phyloP scores from a whole-genome alignment of 2,113 vertebrate species.

The Anguilla rostrata region DNA sequence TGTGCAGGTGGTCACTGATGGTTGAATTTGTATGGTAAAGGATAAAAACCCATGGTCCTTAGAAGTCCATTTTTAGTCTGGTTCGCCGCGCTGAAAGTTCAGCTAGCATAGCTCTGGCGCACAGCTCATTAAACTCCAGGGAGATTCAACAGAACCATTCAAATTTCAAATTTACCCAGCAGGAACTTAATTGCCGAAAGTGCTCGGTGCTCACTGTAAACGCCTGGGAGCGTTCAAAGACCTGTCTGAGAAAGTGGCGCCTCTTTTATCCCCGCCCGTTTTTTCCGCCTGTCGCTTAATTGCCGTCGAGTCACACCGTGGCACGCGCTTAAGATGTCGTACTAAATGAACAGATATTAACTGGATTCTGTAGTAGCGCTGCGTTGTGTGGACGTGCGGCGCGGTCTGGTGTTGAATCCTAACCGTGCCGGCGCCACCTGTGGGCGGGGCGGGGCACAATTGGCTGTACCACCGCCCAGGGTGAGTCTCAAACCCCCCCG shows the following conservation, averaged over 20 bases:
- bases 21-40: not conserved
- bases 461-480: no score
- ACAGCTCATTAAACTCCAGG: constrained; percentile 1
- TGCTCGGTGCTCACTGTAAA: not conserved
- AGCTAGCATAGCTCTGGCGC: not conserved
- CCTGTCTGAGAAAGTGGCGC: not conserved
- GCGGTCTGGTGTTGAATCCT: no score
- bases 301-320: no score
- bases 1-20: not conserved
- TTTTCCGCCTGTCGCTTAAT: no score
- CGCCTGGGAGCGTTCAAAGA: not conserved
- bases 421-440: no score
- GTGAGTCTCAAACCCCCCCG: no score
- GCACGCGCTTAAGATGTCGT: no score
- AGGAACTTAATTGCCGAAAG: not conserved
- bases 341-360: no score
- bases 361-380: no score
- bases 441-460: no score
- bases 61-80: not conserved
- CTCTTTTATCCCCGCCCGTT: not conserved
- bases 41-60: not conserved
- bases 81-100: not conserved
- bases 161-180: not conserved
- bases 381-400: no score
- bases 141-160: not conserved